A percentile compares a stretch with the other conserved stretches of the same genome.
Conservation (phyloP, 2,888 invertebrate genomes). For the Xylophagus ater region DNA sequence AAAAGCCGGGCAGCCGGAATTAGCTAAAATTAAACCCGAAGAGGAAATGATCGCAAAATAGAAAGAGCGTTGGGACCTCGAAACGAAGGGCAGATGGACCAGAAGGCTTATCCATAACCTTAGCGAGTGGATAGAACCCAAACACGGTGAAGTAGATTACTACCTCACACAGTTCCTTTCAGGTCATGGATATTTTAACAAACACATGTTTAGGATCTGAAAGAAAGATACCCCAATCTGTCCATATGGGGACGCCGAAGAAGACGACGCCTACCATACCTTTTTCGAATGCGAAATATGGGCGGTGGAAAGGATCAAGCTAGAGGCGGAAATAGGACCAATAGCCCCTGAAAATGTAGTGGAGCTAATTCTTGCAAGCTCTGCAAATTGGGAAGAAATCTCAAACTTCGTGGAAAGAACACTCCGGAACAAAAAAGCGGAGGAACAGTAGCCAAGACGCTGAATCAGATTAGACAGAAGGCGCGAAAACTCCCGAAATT, state of each 20-base stretch:
- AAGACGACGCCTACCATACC: conserved; percentile 4
- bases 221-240: background rate
- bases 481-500: no score
- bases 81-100: conserved; percentile 18
- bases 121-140: conserved; percentile 15
- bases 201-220: background rate
- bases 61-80: conserved; percentile 14
- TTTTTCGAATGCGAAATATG: background rate
- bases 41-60: background rate
- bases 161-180: conserved; percentile 5
- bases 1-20: conserved; percentile 15
- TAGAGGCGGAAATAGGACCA: background rate
- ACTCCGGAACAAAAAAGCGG: background rate
- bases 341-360: background rate
- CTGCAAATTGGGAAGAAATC: background rate
- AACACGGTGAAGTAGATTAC: conserved; percentile 16
- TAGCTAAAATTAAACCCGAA: background rate
- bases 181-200: conserved; percentile 4
- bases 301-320: background rate
- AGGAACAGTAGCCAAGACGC: background rate
- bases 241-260: background rate
- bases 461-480: no score
- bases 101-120: conserved; percentile 12
- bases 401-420: background rate
- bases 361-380: background rate